A percentile compares a stretch with the other conserved stretches of the same genome.
These are phyloP conservation scores for Oxytorus armatus DNA, from an alignment of 2,888 invertebrate genomes.

Conservation along the genomic window DNA sequence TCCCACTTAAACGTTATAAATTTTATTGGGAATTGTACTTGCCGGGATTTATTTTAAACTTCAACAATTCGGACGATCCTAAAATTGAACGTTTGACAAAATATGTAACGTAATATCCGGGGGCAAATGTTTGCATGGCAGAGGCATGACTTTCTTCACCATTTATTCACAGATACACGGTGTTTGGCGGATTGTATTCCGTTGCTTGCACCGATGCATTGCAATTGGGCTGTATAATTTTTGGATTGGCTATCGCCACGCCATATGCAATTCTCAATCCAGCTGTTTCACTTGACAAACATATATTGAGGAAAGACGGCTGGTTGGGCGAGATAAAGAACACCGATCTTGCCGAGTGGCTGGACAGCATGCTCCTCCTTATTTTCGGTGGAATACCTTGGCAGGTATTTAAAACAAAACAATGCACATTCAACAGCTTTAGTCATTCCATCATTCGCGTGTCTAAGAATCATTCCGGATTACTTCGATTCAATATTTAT, in stretches of 20 bases:
- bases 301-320: slow-evolving; percentile 84
- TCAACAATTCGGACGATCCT: too few species aligned
- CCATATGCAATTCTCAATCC: slow-evolving; percentile 87
- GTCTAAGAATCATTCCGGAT: too few species aligned
- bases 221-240: slow-evolving; percentile 88
- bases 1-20: not conserved
- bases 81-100: not conserved
- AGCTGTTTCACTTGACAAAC: slow-evolving; percentile 84
- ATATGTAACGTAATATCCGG: not conserved
- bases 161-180: slow-evolving; percentile 85
- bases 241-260: slow-evolving; percentile 88
- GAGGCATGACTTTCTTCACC: not conserved
- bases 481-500: too few species aligned
- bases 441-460: not conserved
- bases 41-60: too few species aligned
- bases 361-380: slow-evolving; percentile 87
- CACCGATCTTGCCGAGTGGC: slow-evolving; percentile 85
- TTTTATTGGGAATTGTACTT: slow-evolving; percentile 5
- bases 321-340: slow-evolving; percentile 86
- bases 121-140: not conserved
- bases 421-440: not conserved
- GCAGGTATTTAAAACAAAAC: slow-evolving; percentile 85
- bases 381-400: slow-evolving; percentile 89
- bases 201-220: slow-evolving; percentile 91
- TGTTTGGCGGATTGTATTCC: slow-evolving; percentile 89